These are phyloP conservation scores for Linnaemya tessellans DNA, from an alignment of 2,888 invertebrate species.

Conservation along the genomic window DNA sequence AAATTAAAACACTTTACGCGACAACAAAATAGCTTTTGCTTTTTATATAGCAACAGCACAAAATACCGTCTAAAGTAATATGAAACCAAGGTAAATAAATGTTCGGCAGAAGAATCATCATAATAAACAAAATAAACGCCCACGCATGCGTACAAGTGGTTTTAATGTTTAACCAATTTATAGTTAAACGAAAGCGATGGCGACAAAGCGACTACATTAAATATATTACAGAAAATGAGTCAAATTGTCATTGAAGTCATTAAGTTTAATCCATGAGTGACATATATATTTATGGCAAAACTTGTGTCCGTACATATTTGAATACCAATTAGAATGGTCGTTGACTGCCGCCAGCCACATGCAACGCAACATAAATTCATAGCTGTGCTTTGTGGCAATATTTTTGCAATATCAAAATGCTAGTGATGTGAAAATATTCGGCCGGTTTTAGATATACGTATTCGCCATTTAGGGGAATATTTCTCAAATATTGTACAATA, in stretches of 20 bases:
- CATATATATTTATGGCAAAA: conserved; percentile 1
- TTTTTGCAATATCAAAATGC: no score
- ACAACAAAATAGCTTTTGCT: conserved; percentile 35
- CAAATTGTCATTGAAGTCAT: conserved; percentile 44
- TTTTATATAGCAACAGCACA: background rate
- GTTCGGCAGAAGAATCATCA: conserved; percentile 23
- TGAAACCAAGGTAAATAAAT: conserved; percentile 58
- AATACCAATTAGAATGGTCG: background rate
- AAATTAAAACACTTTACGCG: conserved; percentile 56
- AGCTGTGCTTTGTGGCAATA: no score
- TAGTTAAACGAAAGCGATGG: conserved; percentile 26
- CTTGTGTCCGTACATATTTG: background rate
- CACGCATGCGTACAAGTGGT: conserved; percentile 69
- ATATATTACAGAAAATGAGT: conserved; percentile 46
- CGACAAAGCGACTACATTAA: conserved; percentile 50
- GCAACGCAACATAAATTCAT: no score
- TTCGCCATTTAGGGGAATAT: no score
- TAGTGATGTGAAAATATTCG: no score
- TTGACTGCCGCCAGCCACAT: background rate
- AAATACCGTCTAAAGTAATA: conserved; percentile 42
- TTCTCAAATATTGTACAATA: no score
- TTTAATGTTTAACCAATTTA: conserved; percentile 54
- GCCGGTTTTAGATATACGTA: no score
- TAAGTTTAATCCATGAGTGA: conserved; percentile 8
- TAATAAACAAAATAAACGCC: conserved; percentile 61